Base-by-base conservation (phyloP, 2,888 invertebrate genomes). In the Protula sp. region DNA sequence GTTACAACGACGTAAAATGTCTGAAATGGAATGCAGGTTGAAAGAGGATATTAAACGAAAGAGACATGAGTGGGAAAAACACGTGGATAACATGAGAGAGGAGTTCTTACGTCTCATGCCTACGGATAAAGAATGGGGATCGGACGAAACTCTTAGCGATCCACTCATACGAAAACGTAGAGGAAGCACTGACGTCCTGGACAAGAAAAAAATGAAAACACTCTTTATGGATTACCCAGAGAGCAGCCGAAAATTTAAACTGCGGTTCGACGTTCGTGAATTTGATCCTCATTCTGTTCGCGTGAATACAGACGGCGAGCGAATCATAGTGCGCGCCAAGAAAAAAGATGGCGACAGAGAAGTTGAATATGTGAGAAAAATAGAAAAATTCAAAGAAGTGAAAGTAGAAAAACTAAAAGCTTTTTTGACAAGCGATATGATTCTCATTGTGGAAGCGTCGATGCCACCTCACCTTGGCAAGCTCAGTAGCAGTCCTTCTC, bases 91-190 rank as follows among this genome's bases (percentile, higher is more conserved):
- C 38, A 69, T 68, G 69, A 51, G 61, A 24, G 64, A 69, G 22
- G 69, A 69, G 55, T 67, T 69, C 52, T 61, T 69, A 27, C 48
- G 62, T n/a, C 61, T 68, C n/a, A 57, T 64, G 50, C 68, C 68
- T 4, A 47, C 28, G 53, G 66, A 68, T 27, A 54, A 52, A 30
- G 30, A 54, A 2, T 62, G 62, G 63, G 67, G 65, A 14, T 64
- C 65, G 53, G 65, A 67, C 22, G 69, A 69, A 30, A 29, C 59
- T 2, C 26, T 64, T 29, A 54, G 52, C 45, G 66, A 67, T 48
- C 64, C 65, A 3, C 47, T 62, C 31, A 62, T 69, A 3, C 27
- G 54, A 30, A 67, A 60, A 57, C 65, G 69, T 28, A 51, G 63
- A 19, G 69, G 69, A 5, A 69, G 69, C 56, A 59, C 62, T 4